phyloP scores from a whole-genome alignment of 2,797 vertebrate genomes.

The Euthynnus affinis region DNA sequence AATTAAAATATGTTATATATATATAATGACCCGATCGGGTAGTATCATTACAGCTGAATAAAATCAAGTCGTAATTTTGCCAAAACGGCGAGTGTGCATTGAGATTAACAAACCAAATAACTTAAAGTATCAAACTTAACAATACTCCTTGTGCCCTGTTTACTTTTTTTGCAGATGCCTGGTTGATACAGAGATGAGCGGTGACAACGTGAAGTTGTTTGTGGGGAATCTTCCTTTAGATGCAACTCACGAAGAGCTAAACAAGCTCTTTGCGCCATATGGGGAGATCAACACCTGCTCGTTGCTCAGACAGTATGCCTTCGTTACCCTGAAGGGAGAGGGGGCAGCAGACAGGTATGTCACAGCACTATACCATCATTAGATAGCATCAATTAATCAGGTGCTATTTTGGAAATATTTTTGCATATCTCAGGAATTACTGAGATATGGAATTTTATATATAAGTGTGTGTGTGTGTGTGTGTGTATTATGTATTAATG shows the following conservation, averaged over 20 bases:
- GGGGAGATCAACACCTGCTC: constrained; percentile 93
- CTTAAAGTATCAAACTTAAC: not conserved
- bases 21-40: rapidly evolving
- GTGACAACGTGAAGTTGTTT: constrained; percentile 92
- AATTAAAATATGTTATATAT: not conserved
- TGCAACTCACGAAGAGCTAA: constrained; percentile 92
- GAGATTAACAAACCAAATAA: not conserved
- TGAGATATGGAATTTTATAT: not conserved
- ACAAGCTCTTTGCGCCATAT: constrained; percentile 89
- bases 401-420: not conserved
- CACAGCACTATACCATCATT: not conserved
- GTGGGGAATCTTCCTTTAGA: constrained; percentile 95
- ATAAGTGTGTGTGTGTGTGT: no score
- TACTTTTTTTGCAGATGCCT: constrained; percentile 72
- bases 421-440: not conserved
- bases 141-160: not conserved
- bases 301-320: constrained; percentile 95
- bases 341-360: constrained; percentile 88
- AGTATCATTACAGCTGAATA: not conserved
- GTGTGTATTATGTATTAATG: not conserved
- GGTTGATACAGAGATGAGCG: constrained; percentile 82
- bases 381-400: rapidly evolving
- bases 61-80: not conserved
- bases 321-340: constrained; percentile 93
- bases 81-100: not conserved